phyloP scores from a whole-genome alignment of 2,113 vertebrate species.

The Perca fluviatilis region DNA sequence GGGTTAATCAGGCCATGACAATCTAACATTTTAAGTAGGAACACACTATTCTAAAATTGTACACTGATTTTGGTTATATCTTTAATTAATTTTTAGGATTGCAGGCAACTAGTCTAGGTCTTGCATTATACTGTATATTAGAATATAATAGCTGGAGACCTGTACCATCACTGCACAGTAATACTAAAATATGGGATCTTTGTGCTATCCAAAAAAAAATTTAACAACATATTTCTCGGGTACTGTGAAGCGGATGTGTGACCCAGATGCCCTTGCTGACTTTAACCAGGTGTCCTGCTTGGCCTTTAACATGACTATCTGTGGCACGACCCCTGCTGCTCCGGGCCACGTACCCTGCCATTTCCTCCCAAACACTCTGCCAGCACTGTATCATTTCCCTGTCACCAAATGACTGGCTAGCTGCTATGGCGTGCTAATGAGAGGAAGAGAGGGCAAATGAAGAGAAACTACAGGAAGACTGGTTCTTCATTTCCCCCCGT shows the following conservation, averaged over 20 bases:
- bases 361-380: constrained; percentile 94
- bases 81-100: not conserved
- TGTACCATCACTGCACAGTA: not conserved
- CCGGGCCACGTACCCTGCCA: constrained; percentile 90
- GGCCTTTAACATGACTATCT: constrained; percentile 92
- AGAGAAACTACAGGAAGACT: constrained; percentile 90
- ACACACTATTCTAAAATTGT: not conserved
- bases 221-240: not conserved
- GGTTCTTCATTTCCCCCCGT: constrained; percentile 86
- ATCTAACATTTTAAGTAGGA: not conserved
- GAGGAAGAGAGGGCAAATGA: constrained; percentile 93
- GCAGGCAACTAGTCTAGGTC: not conserved
- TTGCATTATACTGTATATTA: not conserved
- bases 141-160: not conserved
- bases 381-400: constrained; percentile 97
- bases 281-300: constrained; percentile 81
- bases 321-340: constrained; percentile 92
- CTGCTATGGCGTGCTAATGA: constrained; percentile 89
- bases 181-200: not conserved
- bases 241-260: constrained; percentile 42
- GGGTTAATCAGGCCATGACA: not conserved
- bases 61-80: not conserved
- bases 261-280: constrained; percentile 71
- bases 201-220: too few relatives aligned
- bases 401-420: constrained; percentile 98